Base-by-base conservation (phyloP, 2,888 invertebrate species). In the Sericinus montela region DNA sequence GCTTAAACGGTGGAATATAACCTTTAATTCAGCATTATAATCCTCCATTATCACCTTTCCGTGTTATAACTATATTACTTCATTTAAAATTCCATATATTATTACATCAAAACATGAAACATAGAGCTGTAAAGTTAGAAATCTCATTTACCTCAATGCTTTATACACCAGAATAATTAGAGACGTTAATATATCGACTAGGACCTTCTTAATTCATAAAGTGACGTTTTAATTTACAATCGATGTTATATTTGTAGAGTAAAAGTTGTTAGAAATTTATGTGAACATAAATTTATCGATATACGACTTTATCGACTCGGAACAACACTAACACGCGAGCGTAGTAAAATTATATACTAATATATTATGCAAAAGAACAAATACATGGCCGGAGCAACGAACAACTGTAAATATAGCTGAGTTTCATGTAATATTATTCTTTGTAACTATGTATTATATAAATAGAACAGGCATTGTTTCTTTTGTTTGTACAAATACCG, bases 201-300 rank as follows among this genome's bases (percentile, higher is more conserved):
- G 47, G 29, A 23, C 16, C 42, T 15, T 28, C 42, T 32, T 39
- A 39, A 43, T 34, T 48, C 38, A 48, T 19, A 32, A 36, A 30
- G 15, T 19, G 42, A 32, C 42, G 23, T 48, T 48, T 41, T 48
- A 42, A 39, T 44, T 48, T 48, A 48, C 48, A 43, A 38, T 28
- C 16, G 15, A 25, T 30, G 28, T 34, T 48, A 30, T 34, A 37
- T 43, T 38, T 38, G 30, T 36, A 11, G n/a, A 11, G 23, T 38
- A 43, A 48, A 48, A 32, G 43, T 43, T 32, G 42, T 13, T n/a
- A 23, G 32, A 32, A 34, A 48, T 43, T 43, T 48, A 48, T 11
- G 38, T 11, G 15, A 36, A 13, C 23, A 19, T 43, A 48, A 37
- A 43, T 48, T 25, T 32, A 48, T 44, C 43, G 48, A 39, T 44